Evolutionary conservation across 53 echinoderm and acorn worm genomes (phyloP), one percentile per base, ranked within the genome.

Genomic region (Glandiceps talaboti): DNA sequence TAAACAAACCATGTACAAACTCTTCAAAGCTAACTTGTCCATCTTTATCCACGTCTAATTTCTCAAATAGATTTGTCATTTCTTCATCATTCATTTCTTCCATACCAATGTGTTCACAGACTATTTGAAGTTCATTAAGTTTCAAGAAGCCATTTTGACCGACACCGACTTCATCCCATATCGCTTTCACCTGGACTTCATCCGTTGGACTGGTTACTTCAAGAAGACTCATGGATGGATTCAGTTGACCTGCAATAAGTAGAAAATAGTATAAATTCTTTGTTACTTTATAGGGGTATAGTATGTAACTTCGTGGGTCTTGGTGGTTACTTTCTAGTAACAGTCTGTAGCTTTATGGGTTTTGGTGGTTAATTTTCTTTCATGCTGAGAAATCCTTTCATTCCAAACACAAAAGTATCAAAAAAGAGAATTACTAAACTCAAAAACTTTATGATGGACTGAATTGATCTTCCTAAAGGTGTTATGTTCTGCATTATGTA

Each of bases 21-120:
- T 96, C 92, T 74, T 96, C 87, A 76, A 96, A 96, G n/a, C 96
- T 87, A 1, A 96, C 96, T 33, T 80, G 77, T 27, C 89, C 91
- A 31, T 96, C 96, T 27, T 84, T 76, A 80, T 96, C 92, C 25
- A 86, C 90, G 72, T 96, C 96, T 25, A 93, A 87, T 85, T 96
- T 96, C 77, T 77, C 86, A 80, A 91, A 94, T 20, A 94, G 88
- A 73, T 94, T 94, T 45, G 84, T 76, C 30, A 94, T 80, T 73
- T 95, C 95, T 78, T 91, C 91, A 30, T 87, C 83, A 80, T 93
- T 88, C 99, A 94, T 94, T 33, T 89, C 90, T 30, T 99, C 99
- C 99, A 99, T 99, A 0, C 99, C 99, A 32, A 99, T 99, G 82
- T 99, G 93, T 45, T 99, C 91, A 86, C 99, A 99, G 32, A 99